Conservation (phyloP, 2,113 vertebrate species). For the Nibea coibor region DNA sequence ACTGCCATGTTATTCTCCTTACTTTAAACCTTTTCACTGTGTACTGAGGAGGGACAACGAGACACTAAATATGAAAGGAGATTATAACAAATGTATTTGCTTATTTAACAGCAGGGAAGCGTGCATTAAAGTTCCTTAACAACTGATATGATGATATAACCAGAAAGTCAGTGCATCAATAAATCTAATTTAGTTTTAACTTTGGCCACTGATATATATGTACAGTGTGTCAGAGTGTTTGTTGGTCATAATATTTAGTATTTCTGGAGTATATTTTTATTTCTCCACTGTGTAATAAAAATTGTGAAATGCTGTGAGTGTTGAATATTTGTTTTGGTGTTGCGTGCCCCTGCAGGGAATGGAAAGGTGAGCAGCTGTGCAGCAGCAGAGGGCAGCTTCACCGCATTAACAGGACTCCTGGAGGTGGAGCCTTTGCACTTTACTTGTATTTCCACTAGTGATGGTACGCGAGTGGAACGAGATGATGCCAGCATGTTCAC, state of each 20-base stretch:
- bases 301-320: no score
- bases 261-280: background rate
- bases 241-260: no score
- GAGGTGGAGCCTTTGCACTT: conserved; percentile 99
- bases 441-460: conserved; percentile 98
- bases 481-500: conserved; percentile 99
- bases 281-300: background rate
- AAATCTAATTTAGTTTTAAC: background rate
- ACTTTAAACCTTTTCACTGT: background rate
- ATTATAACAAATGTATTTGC: background rate
- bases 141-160: background rate
- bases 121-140: background rate
- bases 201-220: background rate
- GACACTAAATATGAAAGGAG: background rate
- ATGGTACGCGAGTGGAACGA: conserved; percentile 98
- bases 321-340: background rate
- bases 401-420: conserved; percentile 95
- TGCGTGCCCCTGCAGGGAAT: conserved; percentile 85
- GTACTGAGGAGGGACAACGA: background rate
- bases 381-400: conserved; percentile 98
- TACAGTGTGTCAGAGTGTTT: no score
- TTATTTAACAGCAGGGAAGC: background rate
- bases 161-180: background rate
- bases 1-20: background rate
- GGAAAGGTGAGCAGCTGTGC: conserved; percentile 95